Conservation (phyloP, 2,113 vertebrate species). For the Halichoerus grypus region DNA sequence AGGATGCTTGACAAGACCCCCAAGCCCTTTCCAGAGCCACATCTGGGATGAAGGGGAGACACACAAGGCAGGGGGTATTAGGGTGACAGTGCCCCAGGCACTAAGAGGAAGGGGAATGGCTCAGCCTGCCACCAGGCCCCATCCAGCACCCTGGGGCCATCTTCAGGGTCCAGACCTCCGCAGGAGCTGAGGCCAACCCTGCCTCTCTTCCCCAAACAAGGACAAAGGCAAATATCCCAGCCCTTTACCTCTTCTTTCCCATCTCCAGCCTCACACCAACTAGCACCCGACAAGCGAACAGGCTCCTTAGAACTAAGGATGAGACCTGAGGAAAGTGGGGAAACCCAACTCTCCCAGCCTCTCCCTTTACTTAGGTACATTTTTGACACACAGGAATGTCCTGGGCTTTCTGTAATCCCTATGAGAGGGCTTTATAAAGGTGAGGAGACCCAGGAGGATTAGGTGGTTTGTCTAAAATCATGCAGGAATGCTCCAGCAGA, state of each 20-base stretch:
- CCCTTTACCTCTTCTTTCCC: background rate
- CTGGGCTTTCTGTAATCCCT: background rate
- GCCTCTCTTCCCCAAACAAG: background rate
- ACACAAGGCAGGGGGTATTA: background rate
- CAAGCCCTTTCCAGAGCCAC: background rate
- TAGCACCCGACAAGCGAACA: background rate
- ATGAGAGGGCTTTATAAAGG: background rate
- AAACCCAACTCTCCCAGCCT: background rate
- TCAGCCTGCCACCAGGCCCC: background rate
- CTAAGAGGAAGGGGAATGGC: background rate
- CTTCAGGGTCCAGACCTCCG: background rate
- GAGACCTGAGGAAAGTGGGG: background rate
- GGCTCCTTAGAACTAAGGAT: background rate
- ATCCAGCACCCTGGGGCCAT: background rate
- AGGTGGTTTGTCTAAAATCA: background rate
- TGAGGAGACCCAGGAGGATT: background rate
- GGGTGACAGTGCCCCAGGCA: background rate
- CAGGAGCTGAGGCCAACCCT: background rate
- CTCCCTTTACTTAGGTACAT: background rate
- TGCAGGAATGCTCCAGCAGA: background rate
- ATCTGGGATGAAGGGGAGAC: background rate
- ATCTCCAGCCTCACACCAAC: background rate
- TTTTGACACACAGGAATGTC: background rate
- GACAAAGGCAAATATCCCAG: background rate
- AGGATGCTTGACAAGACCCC: no score